phyloP scores from a whole-genome alignment of 2,113 vertebrate genomes.

The Perca schrenkii region DNA sequence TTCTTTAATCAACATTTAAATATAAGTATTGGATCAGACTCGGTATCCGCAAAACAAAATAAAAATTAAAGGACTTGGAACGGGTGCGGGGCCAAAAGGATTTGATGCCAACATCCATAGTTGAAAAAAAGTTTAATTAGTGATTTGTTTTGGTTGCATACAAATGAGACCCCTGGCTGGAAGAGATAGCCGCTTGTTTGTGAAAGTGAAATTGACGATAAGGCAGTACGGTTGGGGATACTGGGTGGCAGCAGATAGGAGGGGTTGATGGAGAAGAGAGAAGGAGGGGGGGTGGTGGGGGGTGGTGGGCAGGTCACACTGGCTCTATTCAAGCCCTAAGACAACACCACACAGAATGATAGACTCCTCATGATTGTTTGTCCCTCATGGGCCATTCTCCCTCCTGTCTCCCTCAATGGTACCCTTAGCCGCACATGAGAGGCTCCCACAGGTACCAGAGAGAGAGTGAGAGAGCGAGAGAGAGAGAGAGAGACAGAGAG shows the following conservation, averaged over 20 bases:
- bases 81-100: neutral
- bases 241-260: constrained; percentile 56
- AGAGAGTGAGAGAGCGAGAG: constrained; percentile 6
- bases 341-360: constrained; percentile 99
- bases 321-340: constrained; percentile 96
- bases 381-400: constrained; percentile 90
- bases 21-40: too few species aligned
- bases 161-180: neutral
- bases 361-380: constrained; percentile 98
- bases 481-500: neutral
- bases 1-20: constrained; percentile 4
- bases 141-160: neutral
- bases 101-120: neutral
- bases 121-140: neutral
- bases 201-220: constrained; percentile 83
- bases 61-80: neutral
- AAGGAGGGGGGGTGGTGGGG: constrained; percentile 45
- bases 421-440: constrained; percentile 94
- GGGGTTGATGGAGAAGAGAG: constrained; percentile 44
- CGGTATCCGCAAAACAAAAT: too few species aligned
- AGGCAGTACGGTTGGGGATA: constrained; percentile 62
- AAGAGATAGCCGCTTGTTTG: constrained; percentile 16
- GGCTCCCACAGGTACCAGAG: constrained; percentile 79
- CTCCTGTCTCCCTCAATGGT: constrained; percentile 89
- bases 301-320: constrained; percentile 88